These are phyloP conservation scores for Nestor notabilis DNA, from an alignment of 2,113 vertebrate genomes.

Conservation along the genomic window DNA sequence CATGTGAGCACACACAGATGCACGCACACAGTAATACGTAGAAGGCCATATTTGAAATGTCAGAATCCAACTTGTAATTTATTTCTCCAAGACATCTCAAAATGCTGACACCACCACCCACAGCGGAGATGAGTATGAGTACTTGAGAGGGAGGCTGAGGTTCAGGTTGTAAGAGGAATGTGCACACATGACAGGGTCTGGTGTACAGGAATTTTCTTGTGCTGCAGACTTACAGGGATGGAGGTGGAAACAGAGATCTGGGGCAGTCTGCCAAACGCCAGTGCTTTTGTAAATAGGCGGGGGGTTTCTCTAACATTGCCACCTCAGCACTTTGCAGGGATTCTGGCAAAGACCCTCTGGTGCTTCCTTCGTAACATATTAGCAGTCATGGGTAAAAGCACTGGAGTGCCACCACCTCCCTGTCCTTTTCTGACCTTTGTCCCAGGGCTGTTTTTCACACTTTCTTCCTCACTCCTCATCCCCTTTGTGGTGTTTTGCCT, in stretches of 20 bases:
- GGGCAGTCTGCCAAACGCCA: neutral
- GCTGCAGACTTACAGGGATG: neutral
- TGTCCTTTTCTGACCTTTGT: rapidly evolving
- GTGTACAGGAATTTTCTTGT: neutral
- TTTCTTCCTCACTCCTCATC: neutral
- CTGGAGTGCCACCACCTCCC: rapidly evolving
- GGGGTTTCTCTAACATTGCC: neutral
- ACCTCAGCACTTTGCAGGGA: neutral
- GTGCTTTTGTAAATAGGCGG: neutral
- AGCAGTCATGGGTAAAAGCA: neutral
- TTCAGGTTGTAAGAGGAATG: neutral
- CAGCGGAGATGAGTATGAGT: neutral
- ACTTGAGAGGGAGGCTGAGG: neutral
- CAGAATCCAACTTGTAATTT: neutral
- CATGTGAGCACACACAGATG: neutral
- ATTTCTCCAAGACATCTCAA: neutral
- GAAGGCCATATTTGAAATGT: neutral
- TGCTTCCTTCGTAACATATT: neutral
- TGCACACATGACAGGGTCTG: neutral
- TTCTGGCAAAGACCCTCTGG: neutral
- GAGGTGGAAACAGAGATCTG: neutral
- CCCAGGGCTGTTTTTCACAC: rapidly evolving
- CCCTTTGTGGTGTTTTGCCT: neutral
- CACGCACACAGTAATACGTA: neutral
- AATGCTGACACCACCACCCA: neutral